Percentiles rank a stretch among this genome's conserved stretches.
These are phyloP conservation scores for Drosophila gaucha DNA, from an alignment of 2,888 invertebrate species.

Conservation along the genomic window DNA sequence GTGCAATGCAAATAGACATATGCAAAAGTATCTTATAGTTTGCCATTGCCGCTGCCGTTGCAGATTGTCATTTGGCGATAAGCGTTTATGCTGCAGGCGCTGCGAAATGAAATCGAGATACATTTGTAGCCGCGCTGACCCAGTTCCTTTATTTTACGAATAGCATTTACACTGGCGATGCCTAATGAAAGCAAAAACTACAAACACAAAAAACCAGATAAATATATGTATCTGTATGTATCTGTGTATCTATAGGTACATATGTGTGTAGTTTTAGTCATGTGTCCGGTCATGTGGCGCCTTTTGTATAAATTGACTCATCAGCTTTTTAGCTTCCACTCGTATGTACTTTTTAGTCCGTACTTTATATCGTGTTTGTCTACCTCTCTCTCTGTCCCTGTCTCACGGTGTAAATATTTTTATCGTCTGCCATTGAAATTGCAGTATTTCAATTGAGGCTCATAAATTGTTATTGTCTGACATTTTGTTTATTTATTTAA, in stretches of 20 bases:
- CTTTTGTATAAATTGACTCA: conserved; percentile 72
- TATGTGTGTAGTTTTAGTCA: conserved; percentile 8
- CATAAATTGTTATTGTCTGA: conserved; percentile 75
- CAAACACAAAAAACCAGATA: conserved; percentile 13
- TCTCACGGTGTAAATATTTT: conserved; percentile 38
- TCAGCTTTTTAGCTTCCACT: conserved; percentile 40
- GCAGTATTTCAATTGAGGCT: conserved; percentile 71
- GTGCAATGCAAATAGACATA: conserved; percentile 50
- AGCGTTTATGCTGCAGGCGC: conserved; percentile 53
- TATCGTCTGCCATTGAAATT: conserved; percentile 77
- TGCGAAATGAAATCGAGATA: conserved; percentile 77
- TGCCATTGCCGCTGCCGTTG: conserved; percentile 1
- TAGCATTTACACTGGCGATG: conserved; percentile 20
- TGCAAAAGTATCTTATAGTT: conserved; percentile 58
- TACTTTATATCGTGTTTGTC: conserved; percentile 24
- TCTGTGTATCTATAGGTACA: background rate
- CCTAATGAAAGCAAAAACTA: conserved; percentile 73
- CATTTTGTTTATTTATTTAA: conserved; percentile 75
- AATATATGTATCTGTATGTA: background rate
- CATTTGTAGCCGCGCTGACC: conserved; percentile 71
- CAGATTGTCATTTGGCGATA: conserved; percentile 73
- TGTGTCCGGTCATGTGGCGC: conserved; percentile 53
- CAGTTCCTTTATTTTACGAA: conserved; percentile 58
- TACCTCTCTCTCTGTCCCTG: background rate
- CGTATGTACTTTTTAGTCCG: conserved; percentile 16